phyloP scores from a whole-genome alignment of 2,797 vertebrate genomes.

The Tenualosa thibaudeaui region DNA sequence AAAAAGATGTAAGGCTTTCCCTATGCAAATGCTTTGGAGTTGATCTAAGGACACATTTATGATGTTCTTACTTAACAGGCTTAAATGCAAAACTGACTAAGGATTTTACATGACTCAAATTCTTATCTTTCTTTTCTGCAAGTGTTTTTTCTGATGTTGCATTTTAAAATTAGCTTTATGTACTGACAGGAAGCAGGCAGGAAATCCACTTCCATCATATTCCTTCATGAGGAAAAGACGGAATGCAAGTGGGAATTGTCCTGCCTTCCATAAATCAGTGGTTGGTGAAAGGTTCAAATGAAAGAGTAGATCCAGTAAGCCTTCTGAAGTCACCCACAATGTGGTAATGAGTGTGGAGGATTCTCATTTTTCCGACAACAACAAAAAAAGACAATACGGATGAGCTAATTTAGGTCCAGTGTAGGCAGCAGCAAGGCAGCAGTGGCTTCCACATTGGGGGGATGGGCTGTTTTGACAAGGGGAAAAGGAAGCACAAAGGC shows the following conservation, averaged over 20 bases:
- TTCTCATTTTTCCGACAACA: slow-evolving; percentile 31
- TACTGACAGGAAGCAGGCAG: neutral
- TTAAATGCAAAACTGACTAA: neutral
- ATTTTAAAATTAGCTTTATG: neutral
- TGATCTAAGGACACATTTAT: neutral
- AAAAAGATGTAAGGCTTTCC: too few species aligned
- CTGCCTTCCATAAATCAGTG: neutral
- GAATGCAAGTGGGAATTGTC: neutral
- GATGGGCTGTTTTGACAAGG: neutral
- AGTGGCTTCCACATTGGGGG: neutral
- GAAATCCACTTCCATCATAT: neutral
- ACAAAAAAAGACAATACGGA: neutral
- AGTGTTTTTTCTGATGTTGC: too few species aligned
- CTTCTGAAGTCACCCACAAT: slow-evolving; percentile 35
- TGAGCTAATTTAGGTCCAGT: slow-evolving; percentile 34
- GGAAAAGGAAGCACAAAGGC: neutral
- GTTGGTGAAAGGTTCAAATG: neutral
- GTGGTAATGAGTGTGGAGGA: slow-evolving; percentile 36
- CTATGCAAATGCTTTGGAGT: neutral
- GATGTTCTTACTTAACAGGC: neutral
- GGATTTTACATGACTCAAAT: too few species aligned
- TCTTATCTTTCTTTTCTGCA: too few species aligned
- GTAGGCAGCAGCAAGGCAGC: slow-evolving; percentile 33
- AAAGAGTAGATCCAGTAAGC: neutral
- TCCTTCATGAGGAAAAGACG: neutral